Conservation (phyloP, 2,113 vertebrate species). For the Proteles cristata region DNA sequence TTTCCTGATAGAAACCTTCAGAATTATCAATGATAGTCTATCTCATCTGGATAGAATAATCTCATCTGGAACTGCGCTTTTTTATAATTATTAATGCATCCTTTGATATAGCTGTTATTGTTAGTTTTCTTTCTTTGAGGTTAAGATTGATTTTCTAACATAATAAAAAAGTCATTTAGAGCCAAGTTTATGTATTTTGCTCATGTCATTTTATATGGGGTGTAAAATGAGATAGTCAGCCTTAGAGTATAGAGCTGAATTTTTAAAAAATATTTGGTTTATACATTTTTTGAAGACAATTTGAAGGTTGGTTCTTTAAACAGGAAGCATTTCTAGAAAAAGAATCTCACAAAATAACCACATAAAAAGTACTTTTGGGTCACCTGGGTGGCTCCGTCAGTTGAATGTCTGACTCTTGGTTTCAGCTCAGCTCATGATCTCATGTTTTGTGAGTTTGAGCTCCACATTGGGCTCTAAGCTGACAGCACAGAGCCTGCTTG, state of each 20-base stretch:
- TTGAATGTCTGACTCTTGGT: no score
- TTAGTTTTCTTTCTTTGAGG: background rate
- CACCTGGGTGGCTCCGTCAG: no score
- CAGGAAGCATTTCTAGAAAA: background rate
- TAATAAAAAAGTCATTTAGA: background rate
- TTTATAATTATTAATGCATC: background rate
- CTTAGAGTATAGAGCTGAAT: background rate
- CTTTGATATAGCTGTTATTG: background rate
- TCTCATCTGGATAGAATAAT: background rate
- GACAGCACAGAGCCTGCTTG: no score
- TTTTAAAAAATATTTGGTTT: background rate
- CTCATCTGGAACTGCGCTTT: background rate
- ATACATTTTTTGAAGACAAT: background rate
- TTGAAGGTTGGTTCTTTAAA: background rate
- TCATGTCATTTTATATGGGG: background rate
- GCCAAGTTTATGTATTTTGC: background rate
- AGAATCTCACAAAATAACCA: background rate
- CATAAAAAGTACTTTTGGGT: background rate
- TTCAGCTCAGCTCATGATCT: no score
- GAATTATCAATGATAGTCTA: background rate
- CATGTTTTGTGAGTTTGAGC: no score
- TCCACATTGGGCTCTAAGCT: no score
- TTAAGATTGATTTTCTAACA: background rate
- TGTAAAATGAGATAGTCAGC: background rate
- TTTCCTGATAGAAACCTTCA: background rate